Conservation (phyloP, 2,888 invertebrate genomes). For the Hoplodrina ambigua region DNA sequence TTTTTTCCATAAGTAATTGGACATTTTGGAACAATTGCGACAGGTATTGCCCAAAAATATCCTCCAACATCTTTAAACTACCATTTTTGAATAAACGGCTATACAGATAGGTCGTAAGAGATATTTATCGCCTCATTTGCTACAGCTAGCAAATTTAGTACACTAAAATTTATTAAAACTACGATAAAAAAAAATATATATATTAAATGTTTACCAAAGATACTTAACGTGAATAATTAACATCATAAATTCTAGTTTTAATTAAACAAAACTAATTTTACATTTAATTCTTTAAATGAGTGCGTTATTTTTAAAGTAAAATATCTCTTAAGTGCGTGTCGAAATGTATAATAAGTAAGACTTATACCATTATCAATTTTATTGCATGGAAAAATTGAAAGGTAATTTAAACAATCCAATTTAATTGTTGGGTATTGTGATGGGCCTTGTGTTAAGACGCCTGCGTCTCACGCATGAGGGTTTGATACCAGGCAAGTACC, state of each 20-base stretch:
- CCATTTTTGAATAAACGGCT: background rate
- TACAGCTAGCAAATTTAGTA: background rate
- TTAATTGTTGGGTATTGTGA: too few relatives aligned
- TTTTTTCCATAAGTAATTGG: too few relatives aligned
- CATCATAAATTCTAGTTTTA: constrained; percentile 59
- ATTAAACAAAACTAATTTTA: constrained; percentile 50
- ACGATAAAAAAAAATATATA: constrained; percentile 54
- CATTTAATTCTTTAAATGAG: constrained; percentile 22
- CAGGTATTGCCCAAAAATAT: too few relatives aligned
- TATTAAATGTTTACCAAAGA: constrained; percentile 47
- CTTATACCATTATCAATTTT: background rate
- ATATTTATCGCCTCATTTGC: background rate
- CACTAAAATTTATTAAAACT: constrained; percentile 45
- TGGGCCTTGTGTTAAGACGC: too few relatives aligned
- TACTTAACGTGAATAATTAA: constrained; percentile 59
- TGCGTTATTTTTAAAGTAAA: constrained; percentile 7
- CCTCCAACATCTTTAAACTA: background rate
- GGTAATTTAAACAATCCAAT: background rate
- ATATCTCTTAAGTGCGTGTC: background rate
- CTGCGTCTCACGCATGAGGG: too few relatives aligned
- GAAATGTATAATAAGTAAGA: background rate
- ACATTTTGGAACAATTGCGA: too few relatives aligned
- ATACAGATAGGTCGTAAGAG: background rate
- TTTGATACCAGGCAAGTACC: too few relatives aligned
- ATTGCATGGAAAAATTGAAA: background rate